phyloP scores from a whole-genome alignment of 2,888 invertebrate species.

The Atethmia centrago region DNA sequence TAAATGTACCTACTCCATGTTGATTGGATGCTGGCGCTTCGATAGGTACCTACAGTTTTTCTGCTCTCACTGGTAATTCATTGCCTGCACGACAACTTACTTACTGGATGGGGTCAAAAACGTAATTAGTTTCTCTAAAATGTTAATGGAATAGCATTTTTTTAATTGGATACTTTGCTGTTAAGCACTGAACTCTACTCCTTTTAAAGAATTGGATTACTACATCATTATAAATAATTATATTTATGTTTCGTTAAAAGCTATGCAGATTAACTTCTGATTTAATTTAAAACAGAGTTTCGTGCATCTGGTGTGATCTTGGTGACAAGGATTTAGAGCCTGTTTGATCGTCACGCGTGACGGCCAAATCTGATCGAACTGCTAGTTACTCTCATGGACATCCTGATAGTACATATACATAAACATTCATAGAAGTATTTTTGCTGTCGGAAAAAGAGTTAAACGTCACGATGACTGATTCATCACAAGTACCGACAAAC shows the following conservation, averaged over 20 bases:
- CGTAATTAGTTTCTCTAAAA: conserved; percentile 66
- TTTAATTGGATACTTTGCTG: neutral
- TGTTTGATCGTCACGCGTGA: conserved; percentile 6
- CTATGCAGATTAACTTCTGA: too few species aligned
- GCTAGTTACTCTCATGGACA: neutral
- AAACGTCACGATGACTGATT: neutral
- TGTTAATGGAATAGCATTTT: conserved; percentile 12
- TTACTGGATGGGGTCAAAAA: conserved; percentile 66
- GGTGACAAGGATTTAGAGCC: conserved; percentile 13
- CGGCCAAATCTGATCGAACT: conserved; percentile 1
- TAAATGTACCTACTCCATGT: conserved; percentile 62
- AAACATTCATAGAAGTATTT: too few species aligned
- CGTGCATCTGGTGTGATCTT: neutral
- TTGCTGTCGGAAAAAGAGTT: too few species aligned
- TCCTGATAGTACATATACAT: neutral
- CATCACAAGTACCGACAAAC: neutral
- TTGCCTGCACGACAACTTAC: conserved; percentile 64
- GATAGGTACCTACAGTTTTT: conserved; percentile 53
- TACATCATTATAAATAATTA: neutral
- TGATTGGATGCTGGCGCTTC: conserved; percentile 63
- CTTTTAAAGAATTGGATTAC: neutral
- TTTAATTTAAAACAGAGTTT: neutral
- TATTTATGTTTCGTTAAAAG: neutral
- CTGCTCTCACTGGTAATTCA: conserved; percentile 63
- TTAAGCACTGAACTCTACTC: neutral